phyloP scores from a whole-genome alignment of 2,888 invertebrate genomes.

The Bombylius discolor region DNA sequence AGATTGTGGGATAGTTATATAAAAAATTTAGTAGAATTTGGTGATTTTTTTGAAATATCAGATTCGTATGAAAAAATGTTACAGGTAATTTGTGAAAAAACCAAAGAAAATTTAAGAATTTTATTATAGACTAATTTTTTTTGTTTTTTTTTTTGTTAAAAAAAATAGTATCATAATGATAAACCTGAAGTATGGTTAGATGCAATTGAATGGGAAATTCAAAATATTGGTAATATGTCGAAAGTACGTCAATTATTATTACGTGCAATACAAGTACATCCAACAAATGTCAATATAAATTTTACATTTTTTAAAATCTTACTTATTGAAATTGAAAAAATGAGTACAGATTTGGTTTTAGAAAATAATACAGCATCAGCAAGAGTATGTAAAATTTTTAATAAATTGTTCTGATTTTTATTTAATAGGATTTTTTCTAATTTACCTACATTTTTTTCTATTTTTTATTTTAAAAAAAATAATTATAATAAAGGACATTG shows the following conservation, averaged over 20 bases:
- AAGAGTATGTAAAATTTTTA: neutral
- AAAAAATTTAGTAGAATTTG: no score
- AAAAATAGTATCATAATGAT: conserved; percentile 61
- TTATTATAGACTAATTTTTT: no score
- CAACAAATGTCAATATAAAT: conserved; percentile 53
- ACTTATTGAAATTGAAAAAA: conserved; percentile 22
- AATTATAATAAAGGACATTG: no score
- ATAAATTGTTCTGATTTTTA: no score
- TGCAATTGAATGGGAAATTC: conserved; percentile 66
- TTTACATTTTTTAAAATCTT: conserved; percentile 50
- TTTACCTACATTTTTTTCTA: neutral
- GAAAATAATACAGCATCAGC: conserved; percentile 29
- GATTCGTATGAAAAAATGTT: no score
- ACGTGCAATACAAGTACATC: conserved; percentile 63
- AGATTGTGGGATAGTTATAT: no score
- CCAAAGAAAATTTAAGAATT: no score
- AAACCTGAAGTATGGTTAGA: conserved; percentile 64
- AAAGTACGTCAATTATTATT: conserved; percentile 58
- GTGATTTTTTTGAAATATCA: no score
- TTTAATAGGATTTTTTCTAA: no score
- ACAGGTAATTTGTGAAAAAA: no score
- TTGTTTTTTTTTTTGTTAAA: no score
- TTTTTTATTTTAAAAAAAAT: no score
- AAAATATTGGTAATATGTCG: conserved; percentile 51
- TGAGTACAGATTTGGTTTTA: conserved; percentile 33